Percentiles rank a stretch among this genome's conserved stretches.
phyloP scores from a whole-genome alignment of 2,113 vertebrate genomes.

The Dendropsophus ebraccatus region DNA sequence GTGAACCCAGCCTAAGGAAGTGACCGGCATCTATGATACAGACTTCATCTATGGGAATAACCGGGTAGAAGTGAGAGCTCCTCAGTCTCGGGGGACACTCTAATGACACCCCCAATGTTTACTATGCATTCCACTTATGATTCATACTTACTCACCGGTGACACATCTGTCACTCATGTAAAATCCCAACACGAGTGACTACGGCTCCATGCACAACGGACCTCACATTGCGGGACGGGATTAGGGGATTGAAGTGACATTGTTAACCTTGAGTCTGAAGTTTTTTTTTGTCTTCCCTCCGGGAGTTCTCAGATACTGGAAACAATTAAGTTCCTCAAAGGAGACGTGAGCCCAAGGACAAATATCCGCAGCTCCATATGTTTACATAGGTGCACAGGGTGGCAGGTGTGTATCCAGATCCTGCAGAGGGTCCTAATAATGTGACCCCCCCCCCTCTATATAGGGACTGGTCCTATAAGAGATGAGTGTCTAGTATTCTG shows the following conservation, averaged over 20 bases:
- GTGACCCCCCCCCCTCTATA: too few relatives aligned
- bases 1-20: too few relatives aligned
- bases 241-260: neutral
- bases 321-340: neutral
- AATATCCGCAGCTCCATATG: neutral
- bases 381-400: neutral
- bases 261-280: neutral
- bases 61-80: neutral
- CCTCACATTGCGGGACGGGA: neutral
- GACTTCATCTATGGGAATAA: too few relatives aligned
- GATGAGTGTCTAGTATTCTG: too few relatives aligned
- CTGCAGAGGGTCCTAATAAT: neutral
- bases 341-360: neutral
- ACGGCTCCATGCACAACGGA: neutral
- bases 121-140: neutral
- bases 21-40: too few relatives aligned
- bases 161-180: neutral
- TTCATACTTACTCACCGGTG: neutral
- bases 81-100: neutral
- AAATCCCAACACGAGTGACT: neutral
- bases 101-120: neutral
- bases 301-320: neutral
- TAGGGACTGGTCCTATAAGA: too few relatives aligned
- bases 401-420: slow-evolving; percentile 11
- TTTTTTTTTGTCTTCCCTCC: neutral